Evolutionary conservation across 2,797 vertebrate genomes (phyloP), one percentile per base, ranked within the genome.

Genomic region (Alexandromys oeconomus): DNA sequence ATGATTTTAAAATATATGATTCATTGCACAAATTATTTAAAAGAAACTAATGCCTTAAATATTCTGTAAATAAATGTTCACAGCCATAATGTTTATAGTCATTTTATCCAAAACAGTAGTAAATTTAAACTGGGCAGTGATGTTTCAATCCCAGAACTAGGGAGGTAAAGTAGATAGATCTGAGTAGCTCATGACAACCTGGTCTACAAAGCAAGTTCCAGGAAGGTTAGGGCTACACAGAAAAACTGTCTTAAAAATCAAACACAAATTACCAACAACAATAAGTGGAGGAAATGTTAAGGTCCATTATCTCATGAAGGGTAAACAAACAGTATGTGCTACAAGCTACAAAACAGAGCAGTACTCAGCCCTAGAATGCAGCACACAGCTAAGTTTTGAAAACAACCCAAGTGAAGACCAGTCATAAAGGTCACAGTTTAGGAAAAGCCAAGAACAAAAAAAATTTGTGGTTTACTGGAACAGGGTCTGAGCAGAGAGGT

Each of bases 1-100:
- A 78, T 79, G 78, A 74, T 85, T 95, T 92, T 71, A n/a, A 93
- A 91, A 87, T 40, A 19, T 31, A 87, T 89, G 63, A 78, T 57
- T 94, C 92, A 87, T 6, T 69, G 0, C 89, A 96, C 17, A 91
- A 91, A 78, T 67, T 29, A 84, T 48, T 19, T 48, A 88, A 90
- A 65, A 89, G n/a, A 94, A 95, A 94, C 69, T 29, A 93, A 31
- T 11, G 31, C 84, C 19, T 46, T 63, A 29, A 80, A 65, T 27
- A 69, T 25, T 65, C 12, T 48, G 27, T 13, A 92, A 11, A 87
- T 1, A 34, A 86, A 94, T 73, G 46, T 81, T 91, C 34, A 57
- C 0, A 57, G 54, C 54, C 54, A 57, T 51, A 86, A 94, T 73
- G 61, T 81, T 91, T 27, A 51, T 0, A 71, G 67, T n/a, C 57